Base-by-base conservation (phyloP, 2,888 invertebrate species). In the Trichopoda pennipes region DNA sequence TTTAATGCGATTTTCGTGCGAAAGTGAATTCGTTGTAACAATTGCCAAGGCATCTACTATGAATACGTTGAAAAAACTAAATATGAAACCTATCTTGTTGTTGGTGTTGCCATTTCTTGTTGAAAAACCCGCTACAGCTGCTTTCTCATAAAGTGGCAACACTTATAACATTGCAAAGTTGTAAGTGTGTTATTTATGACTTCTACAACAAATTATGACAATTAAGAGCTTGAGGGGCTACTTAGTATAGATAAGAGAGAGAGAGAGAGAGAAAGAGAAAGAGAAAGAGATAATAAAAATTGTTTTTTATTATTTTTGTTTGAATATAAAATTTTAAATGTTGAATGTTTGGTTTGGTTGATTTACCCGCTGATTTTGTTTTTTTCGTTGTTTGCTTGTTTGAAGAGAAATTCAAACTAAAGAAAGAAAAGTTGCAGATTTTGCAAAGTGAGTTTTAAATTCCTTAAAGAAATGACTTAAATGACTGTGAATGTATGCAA, bases 251-350 rank as follows among this genome's bases (percentile, higher is more conserved):
- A 44, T n/a, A 38, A 38, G 12, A 38, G n/a, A n/a, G n/a, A n/a
- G n/a, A n/a, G n/a, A n/a, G n/a, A n/a, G n/a, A n/a, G n/a, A n/a
- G n/a, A n/a, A n/a, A n/a, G n/a, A n/a, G n/a, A n/a, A n/a, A n/a
- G n/a, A n/a, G n/a, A n/a, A n/a, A n/a, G n/a, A n/a, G n/a, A n/a
- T n/a, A n/a, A n/a, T n/a, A 12, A 38, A 38, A 12, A 6, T 38
- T 38, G 38, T 53, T 17, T 69, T 55, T 56, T 69, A 69, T 44
- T 32, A 32, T 19, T 44, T 10, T 23, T 44, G 44, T 55, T 44
- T 55, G 55, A 44, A 74, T 68, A 61, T 68, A 19, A 74, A 74
- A 74, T 74, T n/a, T 58, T 51, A 55, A 61, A 64, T 64, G 53
- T 49, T 51, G 49, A 55, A n/a, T 49, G 44, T n/a, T 28, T 72